Percentiles rank a stretch among this genome's conserved stretches.
These are phyloP conservation scores for Brachypterus glaber DNA, from an alignment of 2,888 invertebrate species.

Conservation along the genomic window DNA sequence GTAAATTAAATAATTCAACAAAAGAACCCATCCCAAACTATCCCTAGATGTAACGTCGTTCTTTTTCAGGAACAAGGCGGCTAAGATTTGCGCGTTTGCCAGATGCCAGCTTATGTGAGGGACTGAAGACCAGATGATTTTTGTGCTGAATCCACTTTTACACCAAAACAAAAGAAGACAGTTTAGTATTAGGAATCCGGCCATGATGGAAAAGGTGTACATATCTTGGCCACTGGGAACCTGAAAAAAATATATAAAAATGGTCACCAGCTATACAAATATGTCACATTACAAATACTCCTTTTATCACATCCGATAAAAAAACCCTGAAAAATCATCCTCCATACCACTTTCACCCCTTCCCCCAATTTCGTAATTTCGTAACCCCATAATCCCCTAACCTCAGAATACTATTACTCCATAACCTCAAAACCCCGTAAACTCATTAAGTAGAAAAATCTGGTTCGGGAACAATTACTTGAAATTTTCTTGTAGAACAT, in stretches of 20 bases:
- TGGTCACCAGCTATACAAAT: no score
- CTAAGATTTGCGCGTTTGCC: conserved; percentile 52
- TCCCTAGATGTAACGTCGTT: conserved; percentile 52
- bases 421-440: no score
- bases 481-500: no score
- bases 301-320: no score
- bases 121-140: conserved; percentile 46
- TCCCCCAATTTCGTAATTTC: no score
- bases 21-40: conserved; percentile 61
- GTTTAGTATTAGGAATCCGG: conserved; percentile 37
- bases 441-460: no score
- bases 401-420: no score
- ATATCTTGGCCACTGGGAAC: conserved; percentile 45
- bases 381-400: no score
- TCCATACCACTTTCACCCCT: no score
- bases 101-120: conserved; percentile 58
- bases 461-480: no score
- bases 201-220: conserved; percentile 35
- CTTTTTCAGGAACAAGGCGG: conserved; percentile 52
- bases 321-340: no score
- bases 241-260: conserved; percentile 17
- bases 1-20: conserved; percentile 63
- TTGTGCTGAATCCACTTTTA: conserved; percentile 30
- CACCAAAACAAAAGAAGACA: conserved; percentile 38
- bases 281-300: no score